Percentiles rank a stretch among this genome's conserved stretches.
Conservation (phyloP, 2,888 invertebrate genomes). For the Lasioglossum vierecki region DNA sequence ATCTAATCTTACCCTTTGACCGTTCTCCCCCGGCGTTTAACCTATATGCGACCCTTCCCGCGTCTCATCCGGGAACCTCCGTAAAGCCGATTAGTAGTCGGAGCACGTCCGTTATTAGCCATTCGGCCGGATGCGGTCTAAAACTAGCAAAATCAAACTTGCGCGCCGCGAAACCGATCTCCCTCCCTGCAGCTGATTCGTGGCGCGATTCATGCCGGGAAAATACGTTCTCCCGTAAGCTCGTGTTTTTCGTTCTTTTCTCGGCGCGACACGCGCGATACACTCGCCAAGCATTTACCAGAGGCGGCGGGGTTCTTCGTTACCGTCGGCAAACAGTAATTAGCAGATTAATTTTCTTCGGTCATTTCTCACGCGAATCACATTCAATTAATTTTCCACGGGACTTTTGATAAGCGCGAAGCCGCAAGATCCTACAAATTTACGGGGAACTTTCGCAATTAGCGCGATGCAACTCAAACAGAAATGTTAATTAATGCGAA, state of each 20-base stretch:
- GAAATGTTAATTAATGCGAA: constrained; percentile 12
- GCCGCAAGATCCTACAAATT: neutral
- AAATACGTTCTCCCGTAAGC: neutral
- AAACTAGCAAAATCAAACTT: constrained; percentile 76
- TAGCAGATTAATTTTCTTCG: constrained; percentile 10
- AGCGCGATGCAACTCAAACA: neutral
- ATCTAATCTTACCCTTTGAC: constrained; percentile 52
- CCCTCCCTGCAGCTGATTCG: constrained; percentile 28
- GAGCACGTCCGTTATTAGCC: constrained; percentile 82
- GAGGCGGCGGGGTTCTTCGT: neutral
- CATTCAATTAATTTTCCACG: neutral
- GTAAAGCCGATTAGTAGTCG: constrained; percentile 78
- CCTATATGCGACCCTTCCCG: constrained; percentile 50
- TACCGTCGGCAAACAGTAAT: constrained; percentile 9
- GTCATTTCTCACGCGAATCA: constrained; percentile 6
- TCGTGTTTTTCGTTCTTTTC: neutral
- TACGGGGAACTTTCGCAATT: constrained; percentile 12
- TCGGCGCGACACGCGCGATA: neutral
- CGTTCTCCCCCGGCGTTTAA: constrained; percentile 52
- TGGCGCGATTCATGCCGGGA: neutral
- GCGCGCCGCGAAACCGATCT: constrained; percentile 50
- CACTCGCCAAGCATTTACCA: neutral
- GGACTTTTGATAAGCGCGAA: constrained; percentile 9
- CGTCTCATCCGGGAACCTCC: constrained; percentile 67
- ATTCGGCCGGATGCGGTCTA: constrained; percentile 71